Evolutionary conservation across 2,888 invertebrate genomes (phyloP), one percentile per base, ranked within the genome.

Genomic region (Myopa testacea): DNA sequence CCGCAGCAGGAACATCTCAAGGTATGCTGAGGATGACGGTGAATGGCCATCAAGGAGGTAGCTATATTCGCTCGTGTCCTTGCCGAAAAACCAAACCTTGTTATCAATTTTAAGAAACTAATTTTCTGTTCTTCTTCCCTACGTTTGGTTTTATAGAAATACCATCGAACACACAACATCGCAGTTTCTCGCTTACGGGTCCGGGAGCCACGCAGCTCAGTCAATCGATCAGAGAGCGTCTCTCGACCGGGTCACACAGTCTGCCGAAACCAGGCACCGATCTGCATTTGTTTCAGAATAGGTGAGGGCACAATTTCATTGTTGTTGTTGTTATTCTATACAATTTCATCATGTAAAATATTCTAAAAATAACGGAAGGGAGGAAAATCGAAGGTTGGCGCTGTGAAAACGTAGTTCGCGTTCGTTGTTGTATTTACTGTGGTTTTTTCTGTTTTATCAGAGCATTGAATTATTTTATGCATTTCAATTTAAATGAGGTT

Each of bases 141-240:
- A 0, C 45, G 45, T 45, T 45, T 10, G 68, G 55, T 69, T 74
- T 19, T 79, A 8, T 87, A 93, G 93, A 93, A 90, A 82, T 87
- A 77, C 87, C 89, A 72, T 91, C 93, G 83, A 94, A 93, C 78
- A 93, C 94, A 76, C 95, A 95, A 82, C 95, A 94, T 84, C 95
- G 96, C 87, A 95, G 96, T 76, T 95, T 94, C 89, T 96, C 95
- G 3, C 89, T 96, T 82, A 95, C 95, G 5, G 95, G 96, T 26
- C 94, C 95, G 40, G 93, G 95, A 16, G 96, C 96, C 6, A 94
- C 94, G 74, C 96, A 96, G 87, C 90, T 96, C 69, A 96, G 96
- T 26, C 96, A 96, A 82, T 95, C 95, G 68, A 95, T 96, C 3
- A 90, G 96, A 10, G 96, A 96, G 87, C 91, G 96, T 74, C 91